phyloP scores from a whole-genome alignment of 2,113 vertebrate genomes.

The Gulo gulo region DNA sequence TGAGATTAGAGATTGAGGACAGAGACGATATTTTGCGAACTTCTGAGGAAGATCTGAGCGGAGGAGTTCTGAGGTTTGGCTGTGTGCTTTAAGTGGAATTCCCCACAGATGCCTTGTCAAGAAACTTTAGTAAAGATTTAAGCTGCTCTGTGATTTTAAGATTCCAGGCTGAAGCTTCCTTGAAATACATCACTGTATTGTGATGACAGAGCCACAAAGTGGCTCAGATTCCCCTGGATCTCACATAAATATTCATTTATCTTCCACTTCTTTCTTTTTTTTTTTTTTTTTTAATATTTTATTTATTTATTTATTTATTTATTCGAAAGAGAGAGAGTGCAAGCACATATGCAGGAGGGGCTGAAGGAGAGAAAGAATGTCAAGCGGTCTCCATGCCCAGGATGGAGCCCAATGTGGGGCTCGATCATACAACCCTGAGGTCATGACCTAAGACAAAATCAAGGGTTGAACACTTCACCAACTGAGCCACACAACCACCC shows the following conservation, averaged over 20 bases:
- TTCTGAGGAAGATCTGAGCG: background rate
- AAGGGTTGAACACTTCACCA: background rate
- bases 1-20: background rate
- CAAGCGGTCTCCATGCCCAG: background rate
- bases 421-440: background rate
- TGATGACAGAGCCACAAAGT: background rate
- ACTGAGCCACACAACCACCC: background rate
- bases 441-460: background rate
- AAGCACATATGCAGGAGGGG: background rate
- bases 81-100: background rate
- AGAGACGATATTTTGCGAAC: background rate
- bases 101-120: background rate
- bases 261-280: background rate
- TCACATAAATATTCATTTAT: background rate
- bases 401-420: background rate
- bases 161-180: background rate
- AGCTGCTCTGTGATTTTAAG: background rate
- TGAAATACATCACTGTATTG: background rate
- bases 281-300: background rate
- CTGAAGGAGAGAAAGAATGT: background rate
- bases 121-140: background rate
- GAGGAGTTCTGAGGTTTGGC: background rate
- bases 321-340: fast-evolving
- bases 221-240: background rate
- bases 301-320: background rate